Percentiles rank a stretch among this genome's conserved stretches.
Evolutionary conservation across 2,113 vertebrate species (phyloP).

Genomic region (Haliaeetus leucogaster): DNA sequence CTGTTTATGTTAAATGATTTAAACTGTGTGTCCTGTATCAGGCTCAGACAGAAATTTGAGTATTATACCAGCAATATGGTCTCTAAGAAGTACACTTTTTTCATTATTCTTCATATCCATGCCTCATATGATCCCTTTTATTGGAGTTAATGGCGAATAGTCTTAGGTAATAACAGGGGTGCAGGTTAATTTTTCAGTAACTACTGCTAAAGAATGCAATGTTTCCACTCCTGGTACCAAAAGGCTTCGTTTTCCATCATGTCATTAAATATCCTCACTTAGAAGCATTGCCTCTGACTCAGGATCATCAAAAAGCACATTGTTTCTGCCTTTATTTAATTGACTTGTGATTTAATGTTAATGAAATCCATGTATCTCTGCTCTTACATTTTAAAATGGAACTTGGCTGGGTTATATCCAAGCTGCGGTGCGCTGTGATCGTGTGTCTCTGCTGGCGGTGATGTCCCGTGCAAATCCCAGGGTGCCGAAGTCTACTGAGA

Average conservation of each 20-base stretch:
- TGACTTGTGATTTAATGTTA: not conserved
- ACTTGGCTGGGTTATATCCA: not conserved
- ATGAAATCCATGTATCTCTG: not conserved
- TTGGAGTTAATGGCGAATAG: not conserved
- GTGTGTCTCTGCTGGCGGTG: fast-evolving
- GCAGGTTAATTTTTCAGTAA: conserved; percentile 25
- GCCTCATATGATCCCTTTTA: not conserved
- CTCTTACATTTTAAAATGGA: not conserved
- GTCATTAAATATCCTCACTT: not conserved
- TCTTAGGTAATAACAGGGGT: not conserved
- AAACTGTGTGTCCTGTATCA: not conserved
- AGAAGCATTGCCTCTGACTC: not conserved
- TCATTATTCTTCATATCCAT: not conserved
- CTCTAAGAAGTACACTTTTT: not conserved
- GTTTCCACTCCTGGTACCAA: not conserved
- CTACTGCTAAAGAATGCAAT: not conserved
- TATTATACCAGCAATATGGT: not conserved
- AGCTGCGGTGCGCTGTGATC: fast-evolving
- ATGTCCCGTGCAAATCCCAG: not conserved
- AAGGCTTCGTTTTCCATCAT: not conserved
- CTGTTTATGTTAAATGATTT: not conserved
- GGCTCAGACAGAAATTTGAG: not conserved
- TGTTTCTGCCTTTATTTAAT: not conserved
- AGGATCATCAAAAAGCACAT: not conserved
- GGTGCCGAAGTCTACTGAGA: not conserved